phyloP scores from a whole-genome alignment of 2,888 invertebrate genomes.

The Empis stercorea region DNA sequence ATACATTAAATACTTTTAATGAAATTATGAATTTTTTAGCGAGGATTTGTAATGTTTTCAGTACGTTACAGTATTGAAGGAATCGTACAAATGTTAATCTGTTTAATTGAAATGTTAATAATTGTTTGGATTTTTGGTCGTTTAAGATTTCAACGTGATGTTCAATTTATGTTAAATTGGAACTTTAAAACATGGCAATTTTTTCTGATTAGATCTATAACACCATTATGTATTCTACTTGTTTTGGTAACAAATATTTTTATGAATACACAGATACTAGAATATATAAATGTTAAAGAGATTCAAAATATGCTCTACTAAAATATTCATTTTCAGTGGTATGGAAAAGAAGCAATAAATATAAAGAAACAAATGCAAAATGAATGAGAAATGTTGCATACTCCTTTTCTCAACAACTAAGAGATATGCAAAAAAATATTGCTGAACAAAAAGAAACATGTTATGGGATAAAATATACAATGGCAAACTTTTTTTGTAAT shows the following conservation, averaged over 20 bases:
- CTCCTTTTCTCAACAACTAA: too few relatives aligned
- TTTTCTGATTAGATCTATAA: slow-evolving; percentile 26
- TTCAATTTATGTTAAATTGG: slow-evolving; percentile 58
- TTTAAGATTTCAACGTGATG: slow-evolving; percentile 46
- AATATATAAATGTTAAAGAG: too few relatives aligned
- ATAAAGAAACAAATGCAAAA: too few relatives aligned
- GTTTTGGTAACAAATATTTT: slow-evolving; percentile 20
- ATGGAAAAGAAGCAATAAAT: too few relatives aligned
- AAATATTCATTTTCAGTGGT: too few relatives aligned
- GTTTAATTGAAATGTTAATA: slow-evolving; percentile 63
- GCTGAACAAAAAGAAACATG: too few relatives aligned
- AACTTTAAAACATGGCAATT: slow-evolving; percentile 41
- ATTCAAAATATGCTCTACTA: too few relatives aligned
- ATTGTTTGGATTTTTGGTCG: slow-evolving; percentile 75
- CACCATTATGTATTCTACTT: slow-evolving; percentile 25
- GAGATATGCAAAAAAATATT: too few relatives aligned
- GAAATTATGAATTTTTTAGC: slow-evolving; percentile 13
- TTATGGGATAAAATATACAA: too few relatives aligned
- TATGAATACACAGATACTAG: too few relatives aligned
- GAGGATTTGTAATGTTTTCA: slow-evolving; percentile 27
- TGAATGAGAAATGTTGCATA: too few relatives aligned
- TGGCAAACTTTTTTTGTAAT: too few relatives aligned
- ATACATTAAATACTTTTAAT: neutral
- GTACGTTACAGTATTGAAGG: slow-evolving; percentile 22
- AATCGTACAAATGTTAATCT: slow-evolving; percentile 37